phyloP scores from a whole-genome alignment of 1,140 invertebrate species.

The Panulirus ornatus region DNA sequence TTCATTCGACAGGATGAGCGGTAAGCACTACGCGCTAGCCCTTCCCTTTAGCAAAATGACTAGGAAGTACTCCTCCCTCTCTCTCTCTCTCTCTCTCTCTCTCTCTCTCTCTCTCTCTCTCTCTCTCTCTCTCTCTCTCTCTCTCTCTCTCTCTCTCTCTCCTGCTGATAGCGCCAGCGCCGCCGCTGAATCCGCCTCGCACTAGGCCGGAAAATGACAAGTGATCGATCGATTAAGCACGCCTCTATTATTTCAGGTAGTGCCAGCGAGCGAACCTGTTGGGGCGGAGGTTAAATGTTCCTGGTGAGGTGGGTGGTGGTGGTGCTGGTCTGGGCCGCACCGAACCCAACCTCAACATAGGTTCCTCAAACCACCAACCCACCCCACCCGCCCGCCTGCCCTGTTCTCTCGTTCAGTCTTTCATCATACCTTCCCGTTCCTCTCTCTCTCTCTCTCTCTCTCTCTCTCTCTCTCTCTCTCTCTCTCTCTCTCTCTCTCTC shows the following conservation, averaged over 20 bases:
- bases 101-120: not conserved
- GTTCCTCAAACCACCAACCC: not conserved
- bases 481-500: not conserved
- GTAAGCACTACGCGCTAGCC: no score
- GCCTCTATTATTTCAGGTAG: constrained; percentile 9
- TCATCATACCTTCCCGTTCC: not conserved
- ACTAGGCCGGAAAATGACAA: not conserved
- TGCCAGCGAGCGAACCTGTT: not conserved
- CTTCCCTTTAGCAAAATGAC: no score
- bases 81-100: not conserved
- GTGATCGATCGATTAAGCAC: not conserved
- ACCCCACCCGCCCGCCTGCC: no score
- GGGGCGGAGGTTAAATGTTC: not conserved
- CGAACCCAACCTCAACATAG: not conserved
- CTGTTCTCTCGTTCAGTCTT: not conserved
- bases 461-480: not conserved
- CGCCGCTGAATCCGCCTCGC: not conserved
- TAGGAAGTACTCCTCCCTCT: no score
- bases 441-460: not conserved
- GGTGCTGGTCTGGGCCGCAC: no score
- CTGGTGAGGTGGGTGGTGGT: no score
- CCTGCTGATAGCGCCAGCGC: no score
- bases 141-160: not conserved
- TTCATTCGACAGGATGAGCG: no score
- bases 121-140: not conserved